Conservation (phyloP, 53 echinoderm and acorn worm genomes). For the Luidia sarsii region DNA sequence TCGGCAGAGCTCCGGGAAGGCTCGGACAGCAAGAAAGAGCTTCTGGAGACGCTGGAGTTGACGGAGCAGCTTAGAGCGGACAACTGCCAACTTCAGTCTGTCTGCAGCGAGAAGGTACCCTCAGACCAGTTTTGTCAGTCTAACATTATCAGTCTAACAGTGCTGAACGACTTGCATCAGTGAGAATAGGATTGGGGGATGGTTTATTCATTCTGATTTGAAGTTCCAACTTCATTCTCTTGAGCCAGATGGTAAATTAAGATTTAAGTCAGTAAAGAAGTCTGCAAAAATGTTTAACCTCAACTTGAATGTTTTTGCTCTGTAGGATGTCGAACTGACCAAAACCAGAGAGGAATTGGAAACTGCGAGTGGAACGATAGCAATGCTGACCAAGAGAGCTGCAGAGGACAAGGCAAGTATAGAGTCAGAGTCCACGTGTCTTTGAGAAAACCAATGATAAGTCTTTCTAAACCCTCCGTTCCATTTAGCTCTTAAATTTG, state of each 20-base stretch:
- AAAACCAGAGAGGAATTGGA: conserved; percentile 51
- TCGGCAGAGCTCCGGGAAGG: conserved; percentile 70
- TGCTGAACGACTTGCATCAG: too few relatives aligned
- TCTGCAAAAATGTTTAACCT: too few relatives aligned
- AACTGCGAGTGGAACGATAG: conserved; percentile 19
- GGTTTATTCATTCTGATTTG: too few relatives aligned
- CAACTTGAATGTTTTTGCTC: too few relatives aligned
- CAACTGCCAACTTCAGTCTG: conserved; percentile 21
- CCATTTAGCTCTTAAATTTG: too few relatives aligned
- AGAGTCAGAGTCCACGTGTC: too few relatives aligned
- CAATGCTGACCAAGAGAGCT: conserved; percentile 49
- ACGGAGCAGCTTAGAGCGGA: conserved; percentile 61
- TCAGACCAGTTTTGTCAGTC: too few relatives aligned
- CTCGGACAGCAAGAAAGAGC: conserved; percentile 57
- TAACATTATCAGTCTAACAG: too few relatives aligned
- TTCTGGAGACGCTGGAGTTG: conserved; percentile 65
- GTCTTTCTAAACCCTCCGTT: too few relatives aligned
- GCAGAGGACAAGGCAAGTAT: conserved; percentile 76
- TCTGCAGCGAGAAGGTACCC: conserved; percentile 62
- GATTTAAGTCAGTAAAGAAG: too few relatives aligned
- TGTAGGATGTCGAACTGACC: conserved; percentile 55
- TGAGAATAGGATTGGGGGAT: too few relatives aligned
- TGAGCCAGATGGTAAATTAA: not conserved
- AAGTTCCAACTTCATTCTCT: not conserved
- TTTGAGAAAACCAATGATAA: too few relatives aligned